phyloP scores from a whole-genome alignment of 2,888 invertebrate genomes.

The Tachystola acroxantha region DNA sequence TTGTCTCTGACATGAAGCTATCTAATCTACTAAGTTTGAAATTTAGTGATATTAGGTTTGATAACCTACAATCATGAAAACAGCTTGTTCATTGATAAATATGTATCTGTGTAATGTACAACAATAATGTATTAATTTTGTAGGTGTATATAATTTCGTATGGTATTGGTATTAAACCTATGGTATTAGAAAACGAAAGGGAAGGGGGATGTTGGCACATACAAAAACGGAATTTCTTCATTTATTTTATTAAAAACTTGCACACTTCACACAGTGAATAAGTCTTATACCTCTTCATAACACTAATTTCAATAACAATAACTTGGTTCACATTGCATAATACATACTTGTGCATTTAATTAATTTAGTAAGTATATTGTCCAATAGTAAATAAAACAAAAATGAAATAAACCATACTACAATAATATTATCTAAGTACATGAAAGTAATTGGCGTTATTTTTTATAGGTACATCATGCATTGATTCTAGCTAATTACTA shows the following conservation, averaged over 20 bases:
- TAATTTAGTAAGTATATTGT: conserved; percentile 7
- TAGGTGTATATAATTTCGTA: too few relatives aligned
- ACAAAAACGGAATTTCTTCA: conserved; percentile 18
- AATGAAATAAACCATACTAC: neutral
- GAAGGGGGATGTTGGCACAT: too few relatives aligned
- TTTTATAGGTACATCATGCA: neutral
- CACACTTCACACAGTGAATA: conserved; percentile 55
- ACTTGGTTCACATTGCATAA: conserved; percentile 29
- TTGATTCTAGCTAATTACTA: neutral
- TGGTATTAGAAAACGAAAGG: too few relatives aligned
- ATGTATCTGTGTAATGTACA: too few relatives aligned
- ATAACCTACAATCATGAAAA: too few relatives aligned
- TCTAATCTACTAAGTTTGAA: too few relatives aligned
- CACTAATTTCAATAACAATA: conserved; percentile 23
- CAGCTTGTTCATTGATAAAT: too few relatives aligned
- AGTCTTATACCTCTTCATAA: conserved; percentile 71
- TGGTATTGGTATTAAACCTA: too few relatives aligned
- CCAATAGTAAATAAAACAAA: conserved; percentile 6
- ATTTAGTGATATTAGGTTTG: too few relatives aligned
- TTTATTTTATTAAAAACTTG: conserved; percentile 59
- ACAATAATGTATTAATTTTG: too few relatives aligned
- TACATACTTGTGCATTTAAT: conserved; percentile 6
- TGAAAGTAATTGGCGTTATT: conserved; percentile 1
- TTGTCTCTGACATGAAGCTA: too few relatives aligned
- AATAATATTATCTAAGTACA: neutral